A percentile compares a stretch with the other conserved stretches of the same genome.
Evolutionary conservation across 2,113 vertebrate species (phyloP).

Genomic region (Oryctolagus cuniculus): DNA sequence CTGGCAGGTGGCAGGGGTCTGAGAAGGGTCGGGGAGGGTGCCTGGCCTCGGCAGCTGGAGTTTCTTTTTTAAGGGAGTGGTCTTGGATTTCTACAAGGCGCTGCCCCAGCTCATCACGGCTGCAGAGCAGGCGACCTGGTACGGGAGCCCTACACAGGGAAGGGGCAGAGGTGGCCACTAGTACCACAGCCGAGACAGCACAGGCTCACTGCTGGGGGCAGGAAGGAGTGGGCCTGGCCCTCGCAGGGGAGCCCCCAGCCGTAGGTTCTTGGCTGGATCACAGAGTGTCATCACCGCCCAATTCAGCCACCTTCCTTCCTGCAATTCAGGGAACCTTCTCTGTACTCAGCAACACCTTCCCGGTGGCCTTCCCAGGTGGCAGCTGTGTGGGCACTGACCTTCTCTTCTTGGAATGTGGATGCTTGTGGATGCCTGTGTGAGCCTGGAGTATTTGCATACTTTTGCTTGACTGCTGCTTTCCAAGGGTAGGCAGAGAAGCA

Average conservation of each 20-base stretch:
- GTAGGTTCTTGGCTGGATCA: neutral
- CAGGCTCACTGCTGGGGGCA: neutral
- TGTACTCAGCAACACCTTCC: neutral
- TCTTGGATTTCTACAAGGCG: neutral
- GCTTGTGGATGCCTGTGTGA: constrained; percentile 16
- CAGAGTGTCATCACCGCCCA: neutral
- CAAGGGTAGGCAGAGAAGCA: neutral
- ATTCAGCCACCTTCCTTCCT: neutral
- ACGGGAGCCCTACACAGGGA: neutral
- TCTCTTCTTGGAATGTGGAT: neutral
- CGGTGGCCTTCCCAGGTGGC: neutral
- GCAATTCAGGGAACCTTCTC: neutral
- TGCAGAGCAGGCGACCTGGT: neutral
- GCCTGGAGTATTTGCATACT: neutral
- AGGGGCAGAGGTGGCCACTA: neutral
- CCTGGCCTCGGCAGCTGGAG: neutral
- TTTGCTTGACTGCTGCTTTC: constrained; percentile 39
- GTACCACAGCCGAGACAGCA: neutral
- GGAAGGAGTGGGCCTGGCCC: neutral
- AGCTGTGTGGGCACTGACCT: neutral
- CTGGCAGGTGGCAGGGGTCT: neutral
- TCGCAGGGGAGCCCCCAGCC: neutral
- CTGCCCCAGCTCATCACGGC: neutral
- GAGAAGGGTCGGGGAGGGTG: neutral
- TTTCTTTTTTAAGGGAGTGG: neutral